Percentiles rank a stretch among this genome's conserved stretches.
phyloP scores from a whole-genome alignment of 2,888 invertebrate genomes.

The Mesochorus sp. region DNA sequence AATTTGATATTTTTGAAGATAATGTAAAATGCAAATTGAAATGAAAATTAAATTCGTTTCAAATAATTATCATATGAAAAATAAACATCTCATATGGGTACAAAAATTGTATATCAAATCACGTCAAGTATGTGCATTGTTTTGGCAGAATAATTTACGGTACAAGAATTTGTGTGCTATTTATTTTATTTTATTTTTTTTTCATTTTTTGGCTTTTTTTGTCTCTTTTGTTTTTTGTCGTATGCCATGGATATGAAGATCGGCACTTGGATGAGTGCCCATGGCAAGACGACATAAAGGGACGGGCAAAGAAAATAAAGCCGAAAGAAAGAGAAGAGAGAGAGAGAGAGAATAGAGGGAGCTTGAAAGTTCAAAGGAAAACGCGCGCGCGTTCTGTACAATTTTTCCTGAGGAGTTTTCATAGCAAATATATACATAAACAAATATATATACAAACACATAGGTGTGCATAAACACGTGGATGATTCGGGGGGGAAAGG shows the following conservation, averaged over 20 bases:
- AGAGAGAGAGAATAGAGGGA: neutral
- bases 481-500: neutral
- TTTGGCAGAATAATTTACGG: neutral
- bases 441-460: neutral
- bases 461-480: neutral
- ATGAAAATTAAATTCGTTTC: too few relatives aligned
- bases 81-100: too few relatives aligned
- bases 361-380: constrained; percentile 65
- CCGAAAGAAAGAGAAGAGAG: neutral
- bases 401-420: neutral
- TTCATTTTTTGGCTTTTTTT: neutral
- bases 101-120: too few relatives aligned
- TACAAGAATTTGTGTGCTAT: constrained; percentile 1
- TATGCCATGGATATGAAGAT: constrained; percentile 9
- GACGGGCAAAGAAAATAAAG: constrained; percentile 1
- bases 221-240: neutral
- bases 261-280: constrained; percentile 48
- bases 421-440: neutral
- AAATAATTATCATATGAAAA: too few relatives aligned
- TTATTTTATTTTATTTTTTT: constrained; percentile 6
- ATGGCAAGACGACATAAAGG: constrained; percentile 22
- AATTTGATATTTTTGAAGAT: too few relatives aligned
- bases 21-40: too few relatives aligned
- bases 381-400: constrained; percentile 51
- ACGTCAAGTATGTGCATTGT: neutral